phyloP scores from a whole-genome alignment of 1,140 invertebrate species.

The Heliconius hewitsoni region DNA sequence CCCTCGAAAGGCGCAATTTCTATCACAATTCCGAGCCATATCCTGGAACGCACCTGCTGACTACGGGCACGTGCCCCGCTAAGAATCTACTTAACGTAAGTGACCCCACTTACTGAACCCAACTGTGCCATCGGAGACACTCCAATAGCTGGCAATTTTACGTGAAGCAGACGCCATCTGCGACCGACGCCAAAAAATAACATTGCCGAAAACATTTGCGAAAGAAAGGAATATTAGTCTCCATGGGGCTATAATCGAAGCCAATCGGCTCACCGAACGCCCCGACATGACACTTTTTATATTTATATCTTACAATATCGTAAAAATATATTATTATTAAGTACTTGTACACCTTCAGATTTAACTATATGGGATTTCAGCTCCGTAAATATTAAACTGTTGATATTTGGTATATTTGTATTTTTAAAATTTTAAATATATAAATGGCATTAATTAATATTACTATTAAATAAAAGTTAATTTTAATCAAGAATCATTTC shows the following conservation, averaged over 20 bases:
- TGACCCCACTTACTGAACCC: conserved; percentile 73
- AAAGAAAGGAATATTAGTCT: conserved; percentile 78
- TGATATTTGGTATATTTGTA: background rate
- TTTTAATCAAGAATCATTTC: no score
- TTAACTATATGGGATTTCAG: conserved; percentile 10
- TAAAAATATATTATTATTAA: conserved; percentile 30
- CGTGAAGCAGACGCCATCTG: conserved; percentile 69
- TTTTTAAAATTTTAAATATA: no score
- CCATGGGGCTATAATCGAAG: conserved; percentile 75
- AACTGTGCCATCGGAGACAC: conserved; percentile 69
- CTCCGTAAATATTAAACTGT: background rate
- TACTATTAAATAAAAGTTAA: no score
- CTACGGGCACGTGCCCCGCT: conserved; percentile 67
- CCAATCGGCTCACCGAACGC: conserved; percentile 68
- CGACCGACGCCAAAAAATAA: conserved; percentile 78
- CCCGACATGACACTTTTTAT: conserved; percentile 68
- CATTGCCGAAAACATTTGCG: conserved; percentile 75
- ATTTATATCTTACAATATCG: conserved; percentile 57
- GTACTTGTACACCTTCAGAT: conserved; percentile 13
- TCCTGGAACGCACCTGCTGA: conserved; percentile 68
- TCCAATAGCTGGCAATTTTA: conserved; percentile 69
- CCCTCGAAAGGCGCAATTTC: conserved; percentile 65
- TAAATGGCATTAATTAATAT: no score
- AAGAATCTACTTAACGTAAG: conserved; percentile 78
- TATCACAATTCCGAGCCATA: conserved; percentile 65